Conservation (phyloP, 92 coral and sea anemone species). For the Zoanthus solanderi region DNA sequence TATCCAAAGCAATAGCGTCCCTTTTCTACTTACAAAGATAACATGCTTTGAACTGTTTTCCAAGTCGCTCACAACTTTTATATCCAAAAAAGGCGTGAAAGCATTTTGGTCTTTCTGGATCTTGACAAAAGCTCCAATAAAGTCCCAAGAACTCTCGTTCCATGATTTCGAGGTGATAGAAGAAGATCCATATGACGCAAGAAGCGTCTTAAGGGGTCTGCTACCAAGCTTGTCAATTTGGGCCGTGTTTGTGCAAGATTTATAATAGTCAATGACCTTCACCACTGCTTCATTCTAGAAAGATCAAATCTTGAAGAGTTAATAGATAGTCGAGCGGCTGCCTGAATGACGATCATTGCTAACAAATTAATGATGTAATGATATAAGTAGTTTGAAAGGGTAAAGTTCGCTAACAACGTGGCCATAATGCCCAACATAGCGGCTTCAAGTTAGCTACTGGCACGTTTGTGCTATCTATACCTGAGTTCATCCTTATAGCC, state of each 20-base stretch:
- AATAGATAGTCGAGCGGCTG: neutral
- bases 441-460: too few species aligned
- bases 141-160: constrained; percentile 61
- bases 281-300: constrained; percentile 85
- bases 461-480: too few species aligned
- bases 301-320: too few species aligned
- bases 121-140: constrained; percentile 36
- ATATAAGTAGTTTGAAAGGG: too few species aligned
- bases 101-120: constrained; percentile 32
- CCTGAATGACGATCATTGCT: too few species aligned
- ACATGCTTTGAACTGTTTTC: constrained; percentile 28
- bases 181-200: constrained; percentile 84
- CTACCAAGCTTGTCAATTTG: constrained; percentile 74
- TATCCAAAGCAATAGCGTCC: neutral
- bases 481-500: too few species aligned
- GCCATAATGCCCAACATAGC: too few species aligned
- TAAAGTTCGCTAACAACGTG: too few species aligned
- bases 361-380: too few species aligned
- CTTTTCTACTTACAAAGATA: neutral
- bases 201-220: constrained; percentile 64
- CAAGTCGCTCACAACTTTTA: constrained; percentile 21
- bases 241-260: constrained; percentile 78
- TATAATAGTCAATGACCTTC: constrained; percentile 85
- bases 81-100: constrained; percentile 39
- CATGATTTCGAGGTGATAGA: constrained; percentile 81